phyloP scores from a whole-genome alignment of 2,797 vertebrate species.

The Lagodon rhomboides region DNA sequence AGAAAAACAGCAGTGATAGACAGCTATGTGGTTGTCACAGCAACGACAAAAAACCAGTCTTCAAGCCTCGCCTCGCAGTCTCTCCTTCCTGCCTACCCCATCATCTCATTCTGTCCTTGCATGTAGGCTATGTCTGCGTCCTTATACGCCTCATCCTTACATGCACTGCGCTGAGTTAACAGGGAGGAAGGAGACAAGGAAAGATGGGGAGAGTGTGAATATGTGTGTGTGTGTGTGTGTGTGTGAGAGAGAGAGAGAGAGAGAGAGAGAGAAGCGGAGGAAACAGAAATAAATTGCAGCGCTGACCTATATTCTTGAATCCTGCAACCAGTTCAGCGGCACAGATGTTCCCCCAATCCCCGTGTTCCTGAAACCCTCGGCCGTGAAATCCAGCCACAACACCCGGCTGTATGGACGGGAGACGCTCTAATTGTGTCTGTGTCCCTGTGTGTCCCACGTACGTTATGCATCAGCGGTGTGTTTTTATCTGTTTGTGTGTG shows the following conservation, averaged over 20 bases:
- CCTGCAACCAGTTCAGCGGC: constrained; percentile 68
- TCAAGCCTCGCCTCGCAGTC: not conserved
- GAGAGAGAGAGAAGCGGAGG: constrained; percentile 30
- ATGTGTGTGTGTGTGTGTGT: not conserved
- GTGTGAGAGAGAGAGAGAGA: constrained; percentile 15
- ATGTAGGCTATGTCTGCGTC: constrained; percentile 53
- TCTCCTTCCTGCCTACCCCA: constrained; percentile 11
- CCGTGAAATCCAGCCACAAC: constrained; percentile 61
- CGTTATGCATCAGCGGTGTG: not conserved
- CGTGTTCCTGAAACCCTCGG: constrained; percentile 69
- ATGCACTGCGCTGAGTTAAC: constrained; percentile 38
- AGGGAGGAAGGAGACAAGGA: constrained; percentile 39
- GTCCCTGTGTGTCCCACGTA: constrained; percentile 22
- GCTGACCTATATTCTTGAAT: constrained; percentile 85
- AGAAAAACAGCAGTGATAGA: constrained; percentile 39
- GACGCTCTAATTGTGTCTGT: constrained; percentile 24
- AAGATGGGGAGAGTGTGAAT: constrained; percentile 36
- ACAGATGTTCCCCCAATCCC: constrained; percentile 78
- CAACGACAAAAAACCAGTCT: constrained; percentile 61
- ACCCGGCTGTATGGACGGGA: constrained; percentile 23
- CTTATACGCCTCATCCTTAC: constrained; percentile 49
- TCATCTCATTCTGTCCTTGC: constrained; percentile 40
- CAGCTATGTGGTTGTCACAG: constrained; percentile 67
- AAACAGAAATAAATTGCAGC: constrained; percentile 76
- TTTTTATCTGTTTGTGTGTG: constrained; percentile 38